Evolutionary conservation across 2,888 invertebrate genomes (phyloP).

Genomic region (Carterocephalus palaemon): DNA sequence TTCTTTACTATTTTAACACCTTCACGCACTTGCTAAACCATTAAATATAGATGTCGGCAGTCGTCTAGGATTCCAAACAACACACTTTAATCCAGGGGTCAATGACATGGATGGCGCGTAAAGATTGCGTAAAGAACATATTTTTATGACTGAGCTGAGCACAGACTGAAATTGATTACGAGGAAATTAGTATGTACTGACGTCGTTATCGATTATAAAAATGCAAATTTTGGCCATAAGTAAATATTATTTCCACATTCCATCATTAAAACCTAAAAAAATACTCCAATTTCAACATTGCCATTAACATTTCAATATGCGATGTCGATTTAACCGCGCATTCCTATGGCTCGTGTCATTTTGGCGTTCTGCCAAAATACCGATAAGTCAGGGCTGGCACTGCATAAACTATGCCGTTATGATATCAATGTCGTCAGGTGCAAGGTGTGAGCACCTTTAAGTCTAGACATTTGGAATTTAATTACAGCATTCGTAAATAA

Average conservation of each 20-base stretch:
- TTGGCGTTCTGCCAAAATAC: constrained; percentile 44
- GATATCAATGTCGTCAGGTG: constrained; percentile 23
- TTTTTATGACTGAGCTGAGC: too few species aligned
- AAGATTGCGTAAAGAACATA: too few species aligned
- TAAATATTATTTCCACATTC: constrained; percentile 5
- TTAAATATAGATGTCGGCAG: not conserved
- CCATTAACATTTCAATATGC: constrained; percentile 61
- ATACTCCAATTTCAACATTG: constrained; percentile 44
- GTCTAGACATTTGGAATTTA: constrained; percentile 20
- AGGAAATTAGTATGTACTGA: too few species aligned
- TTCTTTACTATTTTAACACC: constrained; percentile 8
- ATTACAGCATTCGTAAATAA: constrained; percentile 16
- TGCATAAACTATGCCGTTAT: constrained; percentile 23
- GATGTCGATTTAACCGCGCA: constrained; percentile 48
- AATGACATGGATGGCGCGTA: constrained; percentile 9
- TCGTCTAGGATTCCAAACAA: not conserved
- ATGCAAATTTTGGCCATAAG: not conserved
- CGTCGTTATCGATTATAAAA: constrained; percentile 1
- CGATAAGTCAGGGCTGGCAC: constrained; percentile 33
- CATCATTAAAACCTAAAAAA: constrained; percentile 14
- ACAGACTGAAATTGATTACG: not conserved
- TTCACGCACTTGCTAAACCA: not conserved
- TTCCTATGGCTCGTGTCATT: constrained; percentile 45
- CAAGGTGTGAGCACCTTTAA: constrained; percentile 19
- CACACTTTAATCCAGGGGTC: constrained; percentile 2